phyloP scores from a whole-genome alignment of 2,797 vertebrate species.

The Ctenopoma kingsleyae region DNA sequence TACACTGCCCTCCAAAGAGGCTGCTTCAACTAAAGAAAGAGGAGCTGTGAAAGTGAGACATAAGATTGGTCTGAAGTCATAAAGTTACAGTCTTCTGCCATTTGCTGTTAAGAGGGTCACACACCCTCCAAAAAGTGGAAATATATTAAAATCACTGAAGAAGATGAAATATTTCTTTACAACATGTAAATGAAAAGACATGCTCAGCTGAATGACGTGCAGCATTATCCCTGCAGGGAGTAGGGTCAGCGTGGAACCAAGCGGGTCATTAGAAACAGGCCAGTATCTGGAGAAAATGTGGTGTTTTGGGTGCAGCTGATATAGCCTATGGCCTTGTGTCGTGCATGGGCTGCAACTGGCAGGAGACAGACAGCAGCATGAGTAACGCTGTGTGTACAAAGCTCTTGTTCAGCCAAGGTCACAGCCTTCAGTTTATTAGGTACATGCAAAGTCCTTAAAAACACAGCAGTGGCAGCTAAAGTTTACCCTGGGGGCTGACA shows the following conservation, averaged over 20 bases:
- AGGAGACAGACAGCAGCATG: constrained; percentile 36
- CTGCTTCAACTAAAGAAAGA: constrained; percentile 33
- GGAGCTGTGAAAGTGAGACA: constrained; percentile 23
- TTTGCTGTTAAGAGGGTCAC: constrained; percentile 29
- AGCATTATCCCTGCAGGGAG: constrained; percentile 13
- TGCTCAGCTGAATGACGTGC: constrained; percentile 13
- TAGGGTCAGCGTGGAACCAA: constrained; percentile 9
- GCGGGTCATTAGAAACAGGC: constrained; percentile 34
- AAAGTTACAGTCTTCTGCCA: constrained; percentile 24
- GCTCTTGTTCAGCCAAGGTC: constrained; percentile 60
- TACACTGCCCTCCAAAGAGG: constrained; percentile 28
- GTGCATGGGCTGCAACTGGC: constrained; percentile 20
- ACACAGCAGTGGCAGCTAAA: constrained; percentile 23
- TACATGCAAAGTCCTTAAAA: constrained; percentile 60
- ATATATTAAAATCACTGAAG: constrained; percentile 6
- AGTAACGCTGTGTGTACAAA: constrained; percentile 33
- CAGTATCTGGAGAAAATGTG: constrained; percentile 21
- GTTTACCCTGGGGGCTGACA: constrained; percentile 45
- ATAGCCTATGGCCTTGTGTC: constrained; percentile 32
- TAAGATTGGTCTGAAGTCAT: constrained; percentile 14
- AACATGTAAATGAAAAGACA: constrained; percentile 5
- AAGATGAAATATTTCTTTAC: constrained; percentile 1
- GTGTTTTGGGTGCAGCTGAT: constrained; percentile 16
- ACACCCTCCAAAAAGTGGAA: constrained; percentile 1
- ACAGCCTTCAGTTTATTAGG: constrained; percentile 49